Percentiles rank a stretch among this genome's conserved stretches.
phyloP scores from a whole-genome alignment of 2,113 vertebrate species.

The Axis porcinus region DNA sequence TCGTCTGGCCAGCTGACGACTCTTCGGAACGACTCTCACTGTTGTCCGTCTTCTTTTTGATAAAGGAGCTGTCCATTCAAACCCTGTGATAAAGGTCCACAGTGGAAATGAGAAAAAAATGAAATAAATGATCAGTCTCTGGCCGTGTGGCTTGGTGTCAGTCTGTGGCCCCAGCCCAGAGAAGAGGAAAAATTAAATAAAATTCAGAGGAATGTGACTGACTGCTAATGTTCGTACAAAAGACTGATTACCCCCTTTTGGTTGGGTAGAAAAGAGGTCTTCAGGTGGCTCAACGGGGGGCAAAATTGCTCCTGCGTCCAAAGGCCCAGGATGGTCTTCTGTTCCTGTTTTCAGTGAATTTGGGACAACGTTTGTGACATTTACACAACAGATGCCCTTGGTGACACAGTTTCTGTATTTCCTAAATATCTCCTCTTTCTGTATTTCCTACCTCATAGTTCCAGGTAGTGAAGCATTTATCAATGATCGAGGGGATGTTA shows the following conservation, averaged over 20 bases:
- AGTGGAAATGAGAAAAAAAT: neutral
- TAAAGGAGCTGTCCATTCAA: slow-evolving; percentile 36
- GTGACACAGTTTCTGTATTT: neutral
- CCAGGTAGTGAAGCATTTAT: neutral
- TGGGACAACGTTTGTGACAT: neutral
- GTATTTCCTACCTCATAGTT: neutral
- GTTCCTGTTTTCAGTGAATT: neutral
- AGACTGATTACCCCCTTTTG: neutral
- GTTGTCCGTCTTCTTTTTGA: slow-evolving; percentile 18
- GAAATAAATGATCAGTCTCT: neutral
- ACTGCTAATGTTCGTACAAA: neutral
- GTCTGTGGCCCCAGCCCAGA: neutral
- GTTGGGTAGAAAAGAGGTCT: neutral
- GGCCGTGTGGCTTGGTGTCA: neutral
- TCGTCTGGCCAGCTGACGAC: neutral
- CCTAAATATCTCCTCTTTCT: neutral
- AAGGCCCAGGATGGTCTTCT: neutral
- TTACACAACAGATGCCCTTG: neutral
- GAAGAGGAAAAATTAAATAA: slow-evolving; percentile 11
- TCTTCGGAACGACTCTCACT: neutral
- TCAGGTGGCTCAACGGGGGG: neutral
- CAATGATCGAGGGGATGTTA: neutral
- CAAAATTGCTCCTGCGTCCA: neutral
- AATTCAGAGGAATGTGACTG: neutral
- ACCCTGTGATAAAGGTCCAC: neutral